These are phyloP conservation scores for Cataglyphis albicans DNA, from an alignment of 2,888 invertebrate species.

Conservation along the genomic window DNA sequence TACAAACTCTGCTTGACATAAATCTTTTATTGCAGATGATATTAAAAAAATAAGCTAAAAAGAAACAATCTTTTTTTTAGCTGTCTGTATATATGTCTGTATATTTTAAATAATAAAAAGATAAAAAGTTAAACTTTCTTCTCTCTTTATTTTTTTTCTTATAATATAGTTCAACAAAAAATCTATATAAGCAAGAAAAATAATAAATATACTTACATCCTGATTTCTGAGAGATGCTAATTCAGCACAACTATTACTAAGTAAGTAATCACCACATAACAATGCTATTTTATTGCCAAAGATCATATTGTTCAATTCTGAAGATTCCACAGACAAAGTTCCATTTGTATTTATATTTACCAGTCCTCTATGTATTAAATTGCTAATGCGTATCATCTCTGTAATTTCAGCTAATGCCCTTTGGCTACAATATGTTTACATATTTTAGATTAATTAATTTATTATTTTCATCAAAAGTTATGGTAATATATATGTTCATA, in stretches of 20 bases:
- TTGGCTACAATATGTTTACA: conserved; percentile 87
- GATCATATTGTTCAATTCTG: conserved; percentile 92
- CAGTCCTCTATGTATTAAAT: conserved; percentile 95
- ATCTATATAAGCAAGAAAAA: background rate
- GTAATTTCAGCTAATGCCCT: conserved; percentile 97
- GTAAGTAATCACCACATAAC: conserved; percentile 95
- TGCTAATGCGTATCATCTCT: conserved; percentile 97
- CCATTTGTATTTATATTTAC: conserved; percentile 92
- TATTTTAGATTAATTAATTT: background rate
- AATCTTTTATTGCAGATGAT: conserved; percentile 94
- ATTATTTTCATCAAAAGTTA: background rate
- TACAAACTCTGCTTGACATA: conserved; percentile 96
- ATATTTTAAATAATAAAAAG: conserved; percentile 27
- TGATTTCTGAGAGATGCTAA: conserved; percentile 91
- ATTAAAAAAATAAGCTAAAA: conserved; percentile 93
- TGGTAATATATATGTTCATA: background rate
- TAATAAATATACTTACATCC: conserved; percentile 76
- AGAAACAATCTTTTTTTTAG: conserved; percentile 22
- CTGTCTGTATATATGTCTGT: background rate
- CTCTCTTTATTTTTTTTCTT: background rate
- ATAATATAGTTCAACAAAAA: background rate
- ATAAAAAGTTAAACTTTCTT: background rate
- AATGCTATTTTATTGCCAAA: conserved; percentile 98
- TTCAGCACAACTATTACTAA: conserved; percentile 95
- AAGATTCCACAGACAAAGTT: conserved; percentile 87